Conservation (phyloP, 1,140 invertebrate genomes). For the Diabrotica virgifera region DNA sequence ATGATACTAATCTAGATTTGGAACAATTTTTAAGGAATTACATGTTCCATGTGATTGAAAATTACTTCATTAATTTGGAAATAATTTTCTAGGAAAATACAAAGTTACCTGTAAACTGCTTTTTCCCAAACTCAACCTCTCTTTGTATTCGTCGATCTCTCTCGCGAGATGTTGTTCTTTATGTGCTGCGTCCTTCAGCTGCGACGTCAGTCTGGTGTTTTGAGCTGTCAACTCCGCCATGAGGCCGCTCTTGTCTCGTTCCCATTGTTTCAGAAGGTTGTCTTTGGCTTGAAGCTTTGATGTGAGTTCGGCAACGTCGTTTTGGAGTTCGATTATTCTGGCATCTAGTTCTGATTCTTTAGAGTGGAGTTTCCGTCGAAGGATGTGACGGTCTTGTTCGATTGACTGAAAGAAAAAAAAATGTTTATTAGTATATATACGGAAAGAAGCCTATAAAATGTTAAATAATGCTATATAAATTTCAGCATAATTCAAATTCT, state of each 20-base stretch:
- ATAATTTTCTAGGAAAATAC: not conserved
- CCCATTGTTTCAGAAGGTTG: conserved; percentile 63
- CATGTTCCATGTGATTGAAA: not conserved
- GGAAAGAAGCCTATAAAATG: no score
- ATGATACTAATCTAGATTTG: no score
- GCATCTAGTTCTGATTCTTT: conserved; percentile 86
- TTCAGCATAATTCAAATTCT: no score
- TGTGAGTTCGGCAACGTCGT: conserved; percentile 76
- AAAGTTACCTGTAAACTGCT: conserved; percentile 45
- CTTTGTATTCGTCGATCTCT: conserved; percentile 77
- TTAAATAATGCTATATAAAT: no score
- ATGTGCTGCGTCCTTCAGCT: conserved; percentile 65
- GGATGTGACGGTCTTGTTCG: conserved; percentile 88
- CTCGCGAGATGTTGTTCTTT: conserved; percentile 76
- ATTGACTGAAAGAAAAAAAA: conserved; percentile 65
- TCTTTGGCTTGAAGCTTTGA: conserved; percentile 65
- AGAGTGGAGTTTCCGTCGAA: conserved; percentile 78
- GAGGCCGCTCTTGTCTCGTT: conserved; percentile 69
- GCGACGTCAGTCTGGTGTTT: conserved; percentile 82
- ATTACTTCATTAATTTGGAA: not conserved
- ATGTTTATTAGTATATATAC: no score
- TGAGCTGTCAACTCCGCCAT: conserved; percentile 80
- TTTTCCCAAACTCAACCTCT: conserved; percentile 79
- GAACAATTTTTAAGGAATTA: not conserved
- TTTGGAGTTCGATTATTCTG: conserved; percentile 80